Base-by-base conservation (phyloP, 2,797 vertebrate genomes). In the Rousettus madagascariensis region DNA sequence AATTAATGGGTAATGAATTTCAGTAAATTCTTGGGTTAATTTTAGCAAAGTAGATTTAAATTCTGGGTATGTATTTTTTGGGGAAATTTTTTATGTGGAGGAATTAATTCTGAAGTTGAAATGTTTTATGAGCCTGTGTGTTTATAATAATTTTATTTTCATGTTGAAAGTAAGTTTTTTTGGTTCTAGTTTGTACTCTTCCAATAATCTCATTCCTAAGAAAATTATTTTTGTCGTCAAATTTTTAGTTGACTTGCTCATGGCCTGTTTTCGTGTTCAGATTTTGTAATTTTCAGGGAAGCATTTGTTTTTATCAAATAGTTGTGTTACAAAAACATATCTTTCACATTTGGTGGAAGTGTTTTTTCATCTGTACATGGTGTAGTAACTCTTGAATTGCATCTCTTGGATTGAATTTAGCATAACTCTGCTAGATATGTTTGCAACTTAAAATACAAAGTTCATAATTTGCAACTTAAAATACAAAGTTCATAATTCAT, bases 111-210 rank as follows among this genome's bases (percentile, higher is more conserved):
- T 74, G 7, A 87, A 91, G 49, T 79, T 91, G 66, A 92, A 90
- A 77, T 53, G 33, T 94, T 80, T 80, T 16, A 38, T 88, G 53
- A 85, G 9, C 53, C 59, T 92, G 19, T 78, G 30, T 92, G 41
- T 91, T 86, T 30, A 93, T 43, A 88, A 68, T 82, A 90, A 59
- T 89, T 75, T 90, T 55, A 92, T 68, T 94, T 96, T 75, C 36
- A 49, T 77, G 24, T 71, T 86, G 28, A 92, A 86, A 92, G 33
- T 59, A 66, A 86, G 5, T 16, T 49, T 74, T 30, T 30, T 12
- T 49, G 16, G 12, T 74, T 55, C 8, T 82, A 28, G 17, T 68
- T 93, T 33, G 3, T 51, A 26, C 10, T 89, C 10, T 24, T 46
- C 53, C 20, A 80, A 0, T 92, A 61, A 86, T 5, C 83, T 61